Evolutionary conservation across 2,113 vertebrate genomes (phyloP).

Genomic region (Pristiophorus japonicus): DNA sequence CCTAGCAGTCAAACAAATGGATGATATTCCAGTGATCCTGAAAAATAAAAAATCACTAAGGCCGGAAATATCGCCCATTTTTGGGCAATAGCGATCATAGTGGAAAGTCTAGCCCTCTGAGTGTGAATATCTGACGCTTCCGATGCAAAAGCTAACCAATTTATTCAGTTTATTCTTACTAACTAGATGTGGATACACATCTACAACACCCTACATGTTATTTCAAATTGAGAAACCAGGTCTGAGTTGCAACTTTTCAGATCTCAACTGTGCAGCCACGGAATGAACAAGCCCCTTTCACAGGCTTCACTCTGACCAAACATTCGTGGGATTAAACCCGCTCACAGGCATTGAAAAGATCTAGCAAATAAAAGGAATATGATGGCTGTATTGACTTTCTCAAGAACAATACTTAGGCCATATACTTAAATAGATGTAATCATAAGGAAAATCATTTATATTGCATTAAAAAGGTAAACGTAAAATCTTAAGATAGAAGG

Average conservation of each 20-base stretch:
- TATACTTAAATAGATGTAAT: not conserved
- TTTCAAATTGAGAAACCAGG: not conserved
- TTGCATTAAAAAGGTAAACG: constrained; percentile 3
- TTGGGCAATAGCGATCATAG: too few relatives aligned
- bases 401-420: not conserved
- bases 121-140: not conserved
- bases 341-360: not conserved
- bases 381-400: not conserved
- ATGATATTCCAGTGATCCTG: too few relatives aligned
- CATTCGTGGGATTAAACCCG: not conserved
- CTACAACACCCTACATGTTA: not conserved
- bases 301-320: not conserved
- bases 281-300: not conserved
- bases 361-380: not conserved
- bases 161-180: not conserved
- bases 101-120: too few relatives aligned
- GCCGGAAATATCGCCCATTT: too few relatives aligned
- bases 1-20: too few relatives aligned
- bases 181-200: not conserved
- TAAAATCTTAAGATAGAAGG: constrained; percentile 4
- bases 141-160: not conserved
- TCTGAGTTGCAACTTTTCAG: not conserved
- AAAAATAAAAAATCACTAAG: too few relatives aligned
- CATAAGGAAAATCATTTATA: not conserved
- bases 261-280: not conserved